Conservation (phyloP, 2,113 vertebrate genomes). For the Actinemys pallida region DNA sequence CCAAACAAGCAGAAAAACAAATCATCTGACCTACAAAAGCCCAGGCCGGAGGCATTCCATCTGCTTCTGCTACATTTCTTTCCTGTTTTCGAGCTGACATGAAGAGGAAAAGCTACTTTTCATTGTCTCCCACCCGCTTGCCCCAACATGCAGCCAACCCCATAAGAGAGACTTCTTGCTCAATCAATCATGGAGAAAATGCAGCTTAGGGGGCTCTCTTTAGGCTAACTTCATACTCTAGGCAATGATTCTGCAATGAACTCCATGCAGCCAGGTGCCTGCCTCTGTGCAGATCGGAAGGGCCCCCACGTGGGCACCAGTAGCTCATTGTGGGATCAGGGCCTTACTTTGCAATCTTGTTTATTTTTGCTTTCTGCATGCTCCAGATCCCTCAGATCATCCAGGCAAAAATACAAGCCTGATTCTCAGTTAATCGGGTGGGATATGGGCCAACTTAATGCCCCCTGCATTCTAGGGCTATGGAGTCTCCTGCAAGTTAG, state of each 20-base stretch:
- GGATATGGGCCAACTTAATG: not conserved
- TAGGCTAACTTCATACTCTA: not conserved
- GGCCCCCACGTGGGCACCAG: not conserved
- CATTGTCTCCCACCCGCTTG: not conserved
- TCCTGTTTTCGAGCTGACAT: accelerated
- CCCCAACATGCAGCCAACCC: not conserved
- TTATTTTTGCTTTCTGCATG: not conserved
- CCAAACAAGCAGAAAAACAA: not conserved
- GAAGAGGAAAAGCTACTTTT: not conserved
- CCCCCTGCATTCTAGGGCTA: not conserved
- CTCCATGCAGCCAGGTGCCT: not conserved
- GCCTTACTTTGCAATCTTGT: not conserved
- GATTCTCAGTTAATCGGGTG: not conserved
- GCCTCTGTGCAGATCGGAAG: not conserved
- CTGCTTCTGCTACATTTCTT: not conserved
- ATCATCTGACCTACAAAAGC: not conserved
- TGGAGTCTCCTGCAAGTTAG: not conserved
- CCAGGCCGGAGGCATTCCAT: not conserved
- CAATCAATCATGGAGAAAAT: not conserved
- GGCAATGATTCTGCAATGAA: not conserved
- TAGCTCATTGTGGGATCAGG: not conserved
- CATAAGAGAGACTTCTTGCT: not conserved
- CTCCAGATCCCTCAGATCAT: not conserved
- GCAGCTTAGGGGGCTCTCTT: not conserved
- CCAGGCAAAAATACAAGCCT: not conserved